Base-by-base conservation (phyloP, 2,113 vertebrate species). In the Cygnus atratus region DNA sequence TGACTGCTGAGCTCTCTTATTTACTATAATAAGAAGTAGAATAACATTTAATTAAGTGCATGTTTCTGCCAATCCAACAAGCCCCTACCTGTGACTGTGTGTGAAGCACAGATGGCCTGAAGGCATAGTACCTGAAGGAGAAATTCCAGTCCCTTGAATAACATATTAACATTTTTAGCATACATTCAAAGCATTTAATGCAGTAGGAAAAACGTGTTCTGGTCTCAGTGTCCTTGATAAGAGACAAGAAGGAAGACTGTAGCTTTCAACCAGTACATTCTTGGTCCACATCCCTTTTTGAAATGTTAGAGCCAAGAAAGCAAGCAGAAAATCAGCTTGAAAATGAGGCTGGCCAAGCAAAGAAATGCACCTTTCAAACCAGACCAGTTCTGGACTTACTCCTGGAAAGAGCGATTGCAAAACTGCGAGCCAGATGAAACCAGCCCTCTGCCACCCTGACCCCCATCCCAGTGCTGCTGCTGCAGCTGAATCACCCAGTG, bases 121-220 rank as follows among this genome's bases (percentile, higher is more conserved):
- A 96, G 96, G 95, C 81, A 96, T 96, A 88, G 57, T 91, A 91
- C 81, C 95, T 95, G 70, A 95, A 96, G 97, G 95, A 92, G 92
- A 97, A 97, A 98, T 97, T 97, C 96, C 96, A 96, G 37, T 68
- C 72, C 71, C 20, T 96, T 96, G 94, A 94, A 88, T 93, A 96
- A 92, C 3, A 14, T 57, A 85, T 87, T 96, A 95, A 94, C 87
- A 97, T 97, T 97, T 95, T 96, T 96, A 96, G 70, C 83, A 95
- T 94, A 72, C 85, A 88, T 89, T 97, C 83, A 95, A 58, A 86
- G 80, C 13, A 7, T 59, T 80, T 57, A 80, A 71, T 80, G 43
- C 8, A 66, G 59, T 84, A 44, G 74, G 67, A 83, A 71, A 86
- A 90, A 72, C 57, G 1, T 66, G 75, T 87, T 91, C 74, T 52